Evolutionary conservation across 2,113 vertebrate genomes (phyloP).

Genomic region (Nothobranchius kuhntae): DNA sequence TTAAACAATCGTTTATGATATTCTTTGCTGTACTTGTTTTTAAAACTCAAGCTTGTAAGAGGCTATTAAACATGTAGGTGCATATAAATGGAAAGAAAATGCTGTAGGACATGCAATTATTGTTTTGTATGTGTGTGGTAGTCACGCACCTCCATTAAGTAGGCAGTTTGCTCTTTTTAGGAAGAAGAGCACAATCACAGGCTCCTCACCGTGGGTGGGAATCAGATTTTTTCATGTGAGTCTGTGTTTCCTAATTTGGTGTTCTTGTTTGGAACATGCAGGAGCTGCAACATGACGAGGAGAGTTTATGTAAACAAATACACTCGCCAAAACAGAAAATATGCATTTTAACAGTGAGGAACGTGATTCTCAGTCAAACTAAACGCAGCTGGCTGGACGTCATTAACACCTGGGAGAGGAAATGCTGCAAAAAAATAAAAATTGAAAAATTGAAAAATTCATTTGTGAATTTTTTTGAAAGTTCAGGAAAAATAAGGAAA

Average conservation of each 20-base stretch:
- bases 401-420: background rate
- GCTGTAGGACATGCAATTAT: background rate
- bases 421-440: no score
- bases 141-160: background rate
- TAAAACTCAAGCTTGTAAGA: background rate
- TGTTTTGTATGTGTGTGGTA: constrained; percentile 5
- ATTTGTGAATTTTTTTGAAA: no score
- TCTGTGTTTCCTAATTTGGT: background rate
- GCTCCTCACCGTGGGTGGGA: background rate
- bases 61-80: constrained; percentile 31
- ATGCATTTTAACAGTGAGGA: constrained; percentile 7
- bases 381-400: constrained; percentile 63
- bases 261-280: constrained; percentile 25
- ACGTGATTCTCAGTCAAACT: constrained; percentile 29
- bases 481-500: no score
- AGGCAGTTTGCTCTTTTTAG: no score
- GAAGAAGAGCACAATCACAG: no score
- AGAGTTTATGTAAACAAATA: background rate
- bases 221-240: constrained; percentile 10
- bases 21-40: constrained; percentile 4
- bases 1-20: constrained; percentile 29
- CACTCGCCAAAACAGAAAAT: constrained; percentile 19
- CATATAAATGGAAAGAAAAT: constrained; percentile 16
- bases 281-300: constrained; percentile 13
- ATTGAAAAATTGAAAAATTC: no score